A percentile compares a stretch with the other conserved stretches of the same genome.
Evolutionary conservation across 2,797 vertebrate species (phyloP).

Genomic region (Hypotaenidia philippensis): DNA sequence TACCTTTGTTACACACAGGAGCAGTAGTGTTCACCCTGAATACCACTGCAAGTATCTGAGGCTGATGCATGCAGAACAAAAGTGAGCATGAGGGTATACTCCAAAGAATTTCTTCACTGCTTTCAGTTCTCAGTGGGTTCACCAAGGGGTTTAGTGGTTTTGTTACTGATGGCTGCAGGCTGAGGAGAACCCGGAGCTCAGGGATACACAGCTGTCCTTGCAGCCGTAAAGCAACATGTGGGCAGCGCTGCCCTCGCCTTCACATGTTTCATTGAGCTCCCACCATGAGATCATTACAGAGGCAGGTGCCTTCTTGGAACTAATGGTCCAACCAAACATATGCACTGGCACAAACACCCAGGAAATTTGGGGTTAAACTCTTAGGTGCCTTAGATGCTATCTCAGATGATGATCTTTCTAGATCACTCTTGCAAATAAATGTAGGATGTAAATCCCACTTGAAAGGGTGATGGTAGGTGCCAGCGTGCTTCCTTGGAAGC

Average conservation of each 20-base stretch:
- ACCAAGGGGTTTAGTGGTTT: not conserved
- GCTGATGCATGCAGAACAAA: conserved; percentile 33
- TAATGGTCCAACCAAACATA: not conserved
- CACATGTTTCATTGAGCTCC: not conserved
- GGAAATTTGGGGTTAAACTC: not conserved
- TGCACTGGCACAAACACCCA: accelerated
- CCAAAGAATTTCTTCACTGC: not conserved
- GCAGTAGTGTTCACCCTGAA: conserved; percentile 22
- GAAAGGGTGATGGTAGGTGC: not conserved
- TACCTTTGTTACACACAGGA: conserved; percentile 35
- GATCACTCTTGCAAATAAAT: not conserved
- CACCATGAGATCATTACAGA: not conserved
- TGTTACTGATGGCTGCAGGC: not conserved
- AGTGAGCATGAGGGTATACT: not conserved
- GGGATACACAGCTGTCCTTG: not conserved
- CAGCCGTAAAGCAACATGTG: not conserved
- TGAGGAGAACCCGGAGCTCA: not conserved
- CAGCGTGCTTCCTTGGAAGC: not conserved
- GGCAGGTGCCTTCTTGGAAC: not conserved
- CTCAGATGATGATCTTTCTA: not conserved
- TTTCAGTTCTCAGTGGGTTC: not conserved
- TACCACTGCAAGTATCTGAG: conserved; percentile 26
- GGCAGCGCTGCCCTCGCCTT: not conserved
- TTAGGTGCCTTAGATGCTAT: not conserved
- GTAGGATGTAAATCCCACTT: not conserved